Conservation (phyloP, 1,140 invertebrate genomes). For the Anastatus disparis region DNA sequence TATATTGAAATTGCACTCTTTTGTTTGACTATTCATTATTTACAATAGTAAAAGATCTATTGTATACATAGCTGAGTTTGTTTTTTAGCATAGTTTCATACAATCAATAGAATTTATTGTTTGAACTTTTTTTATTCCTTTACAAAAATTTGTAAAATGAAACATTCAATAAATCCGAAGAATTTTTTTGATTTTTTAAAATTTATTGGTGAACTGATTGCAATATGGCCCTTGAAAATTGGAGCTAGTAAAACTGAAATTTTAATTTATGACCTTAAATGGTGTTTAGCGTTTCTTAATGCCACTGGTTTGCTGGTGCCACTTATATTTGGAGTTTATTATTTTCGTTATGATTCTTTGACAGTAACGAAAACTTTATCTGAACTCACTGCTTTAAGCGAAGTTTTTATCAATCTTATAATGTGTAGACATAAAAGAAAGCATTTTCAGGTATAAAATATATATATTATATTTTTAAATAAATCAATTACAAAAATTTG, state of each 20-base stretch:
- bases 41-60: no score
- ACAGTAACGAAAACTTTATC: conserved; percentile 44
- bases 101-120: no score
- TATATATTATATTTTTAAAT: conserved; percentile 25
- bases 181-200: neutral
- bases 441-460: conserved; percentile 43
- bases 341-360: conserved; percentile 31
- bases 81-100: no score
- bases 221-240: conserved; percentile 7
- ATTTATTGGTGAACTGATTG: neutral
- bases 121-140: no score
- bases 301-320: conserved; percentile 36
- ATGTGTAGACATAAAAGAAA: conserved; percentile 34
- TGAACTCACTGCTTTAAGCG: conserved; percentile 42
- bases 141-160: no score
- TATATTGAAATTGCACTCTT: no score
- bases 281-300: conserved; percentile 23
- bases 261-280: neutral
- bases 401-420: conserved; percentile 45
- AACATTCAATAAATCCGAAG: neutral
- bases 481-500: no score
- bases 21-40: no score
- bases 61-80: no score
- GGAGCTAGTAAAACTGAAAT: neutral
- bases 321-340: conserved; percentile 35